Evolutionary conservation across 2,113 vertebrate genomes (phyloP), one percentile per base, ranked within the genome.

Genomic region (Platichthys flesus): DNA sequence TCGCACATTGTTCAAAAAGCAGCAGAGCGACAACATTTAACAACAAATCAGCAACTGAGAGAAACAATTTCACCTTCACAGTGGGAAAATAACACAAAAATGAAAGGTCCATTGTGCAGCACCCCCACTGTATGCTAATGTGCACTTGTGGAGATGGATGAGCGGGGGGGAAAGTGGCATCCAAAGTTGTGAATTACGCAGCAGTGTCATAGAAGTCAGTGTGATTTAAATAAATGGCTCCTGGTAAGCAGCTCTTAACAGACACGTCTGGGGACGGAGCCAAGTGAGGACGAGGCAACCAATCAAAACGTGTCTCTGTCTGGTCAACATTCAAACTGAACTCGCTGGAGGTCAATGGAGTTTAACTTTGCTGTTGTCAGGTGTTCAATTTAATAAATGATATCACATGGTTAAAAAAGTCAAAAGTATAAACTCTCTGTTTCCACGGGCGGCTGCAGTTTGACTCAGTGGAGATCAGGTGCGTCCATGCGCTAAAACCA

Each of bases 211-310:
- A 79, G 62, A 67, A 85, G 84, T 85, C 84, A 79, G 66, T 47
- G 24, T 51, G 71, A 88, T 84, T 87, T 85, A 74, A 81, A 90
- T 88, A 88, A 65, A 66, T 14, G 24, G 14, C 56, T 84, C 74
- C 66, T 42, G 61, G 72, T 67, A 47, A 82, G 74, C 28, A 66
- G 55, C 70, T 76, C 54, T 47, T 28, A 63, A 57, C 63, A 74
- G 72, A 80, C 79, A 37, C 10, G 8, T 66, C 62, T 74, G 78
- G 66, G 77, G 82, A 70, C 24, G 2, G 49, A 3, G 81, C 79
- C 77, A 71, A 81, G 71, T 21, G 63, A 60, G 70, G 71, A 81
- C 74, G 45, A 70, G 74, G 37, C 54, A 75, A 68, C 59, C 45
- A 81, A 81, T 74, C 69, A 59, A 52, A 31, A 79, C 64, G n/a